Conservation (phyloP, 1,140 invertebrate species). For the Drosophila sechellia region DNA sequence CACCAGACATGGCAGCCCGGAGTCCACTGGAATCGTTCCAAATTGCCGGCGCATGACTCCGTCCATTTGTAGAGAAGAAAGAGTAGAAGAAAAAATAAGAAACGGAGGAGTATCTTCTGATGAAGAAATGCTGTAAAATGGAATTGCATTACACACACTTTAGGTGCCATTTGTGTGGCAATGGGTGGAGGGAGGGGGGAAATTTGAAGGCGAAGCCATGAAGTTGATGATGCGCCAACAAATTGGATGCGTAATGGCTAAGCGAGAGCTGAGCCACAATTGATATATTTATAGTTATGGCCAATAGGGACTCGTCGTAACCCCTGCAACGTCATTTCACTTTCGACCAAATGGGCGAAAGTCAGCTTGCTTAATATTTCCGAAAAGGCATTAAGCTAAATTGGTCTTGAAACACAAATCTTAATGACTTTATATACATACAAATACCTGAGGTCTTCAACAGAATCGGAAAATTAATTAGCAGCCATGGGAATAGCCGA, state of each 20-base stretch:
- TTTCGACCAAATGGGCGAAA: slow-evolving; percentile 35
- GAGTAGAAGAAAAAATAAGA: slow-evolving; percentile 2
- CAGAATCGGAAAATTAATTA: slow-evolving; percentile 7
- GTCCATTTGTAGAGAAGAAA: slow-evolving; percentile 17
- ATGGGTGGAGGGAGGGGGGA: neutral
- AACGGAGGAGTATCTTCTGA: slow-evolving; percentile 9
- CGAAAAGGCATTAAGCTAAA: slow-evolving; percentile 17
- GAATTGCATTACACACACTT: slow-evolving; percentile 71
- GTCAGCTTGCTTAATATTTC: slow-evolving; percentile 16
- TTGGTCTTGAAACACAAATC: neutral
- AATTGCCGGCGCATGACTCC: slow-evolving; percentile 66
- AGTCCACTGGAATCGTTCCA: slow-evolving; percentile 54
- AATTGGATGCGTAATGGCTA: slow-evolving; percentile 58
- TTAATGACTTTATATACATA: neutral
- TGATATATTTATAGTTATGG: slow-evolving; percentile 48
- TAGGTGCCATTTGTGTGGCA: slow-evolving; percentile 43
- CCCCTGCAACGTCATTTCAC: slow-evolving; percentile 10
- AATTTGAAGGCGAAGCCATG: slow-evolving; percentile 16
- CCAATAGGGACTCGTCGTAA: slow-evolving; percentile 8
- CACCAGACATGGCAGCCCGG: slow-evolving; percentile 18
- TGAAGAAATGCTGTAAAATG: slow-evolving; percentile 65
- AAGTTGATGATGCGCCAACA: slow-evolving; percentile 55
- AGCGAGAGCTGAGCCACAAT: slow-evolving; percentile 24
- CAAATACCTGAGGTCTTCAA: neutral
- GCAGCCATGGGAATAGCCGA: slow-evolving; percentile 14